Evolutionary conservation across 1,140 invertebrate genomes (phyloP), one percentile per base, ranked within the genome.

Genomic region (Drosophila oshimai): DNA sequence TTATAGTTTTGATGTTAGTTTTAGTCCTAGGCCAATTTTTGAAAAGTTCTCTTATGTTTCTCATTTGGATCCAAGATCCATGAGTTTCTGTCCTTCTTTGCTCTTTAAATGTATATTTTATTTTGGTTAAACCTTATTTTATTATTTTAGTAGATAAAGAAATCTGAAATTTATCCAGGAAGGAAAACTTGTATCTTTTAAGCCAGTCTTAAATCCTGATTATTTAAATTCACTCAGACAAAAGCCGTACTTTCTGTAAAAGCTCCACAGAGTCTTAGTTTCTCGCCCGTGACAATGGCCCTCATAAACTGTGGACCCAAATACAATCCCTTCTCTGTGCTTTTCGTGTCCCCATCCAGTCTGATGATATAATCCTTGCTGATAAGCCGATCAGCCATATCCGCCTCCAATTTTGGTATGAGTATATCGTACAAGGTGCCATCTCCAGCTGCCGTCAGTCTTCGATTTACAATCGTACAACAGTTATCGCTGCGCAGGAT

Each of bases 241-340:
- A 91, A 90, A 6, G 81, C 81, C 3, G 90, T 91, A 37, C 89
- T 90, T 20, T 91, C 88, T 0, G 90, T 89, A 34, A 91, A 91
- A 2, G 90, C 90, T 1, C 90, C 90, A 57, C 90, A 91, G 0
- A 91, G 58, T 31, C 90, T 70, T 12, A 91, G 42, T 15, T 89
- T 83, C 9, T 90, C 79, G 6, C 78, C 86, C 0, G 74, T 86
- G 0, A 91, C 70, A 51, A 91, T 90, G 0, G 86, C 90, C 12
- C 90, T 57, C 55, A 91, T 74, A 37, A 90, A 91, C 33, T 91
- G 90, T 5, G 90, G 90, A 0, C 89, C 89, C 41, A 76, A n/a
- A 17, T 89, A 86, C 2, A 53, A 24, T 5, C 68, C 84, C 61
- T 89, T 79, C 13, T 77, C 83, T 0, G 33, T 51, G 9, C 65